Evolutionary conservation across 2,113 vertebrate species (phyloP).

Genomic region (Macaca fascicularis): T2T-MFA8v1.1 NC_088378.1:167222001-167222500

Average conservation of each 20-base stretch:
- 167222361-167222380: conserved; percentile 62
- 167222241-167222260: conserved; percentile 49
- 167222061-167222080: rapidly evolving
- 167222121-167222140: not conserved
- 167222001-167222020: not conserved
- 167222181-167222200: not conserved
- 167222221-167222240: conserved; percentile 25
- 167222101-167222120: not conserved
- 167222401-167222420: conserved; percentile 35
- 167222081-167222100: not conserved
- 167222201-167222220: conserved; percentile 61
- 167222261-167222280: not conserved
- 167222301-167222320: not conserved
- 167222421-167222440: not conserved
- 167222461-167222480: conserved; percentile 76
- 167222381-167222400: conserved; percentile 50
- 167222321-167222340: not conserved
- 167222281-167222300: too few relatives aligned
- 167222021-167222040: not conserved
- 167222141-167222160: too few relatives aligned
- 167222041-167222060: not conserved
- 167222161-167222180: not conserved
- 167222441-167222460: not conserved
- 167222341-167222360: conserved; percentile 56
- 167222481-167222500: conserved; percentile 71